Evolutionary conservation across 1,140 invertebrate species (phyloP).

Genomic region (Paramacrobiotus metropolitanus): DNA sequence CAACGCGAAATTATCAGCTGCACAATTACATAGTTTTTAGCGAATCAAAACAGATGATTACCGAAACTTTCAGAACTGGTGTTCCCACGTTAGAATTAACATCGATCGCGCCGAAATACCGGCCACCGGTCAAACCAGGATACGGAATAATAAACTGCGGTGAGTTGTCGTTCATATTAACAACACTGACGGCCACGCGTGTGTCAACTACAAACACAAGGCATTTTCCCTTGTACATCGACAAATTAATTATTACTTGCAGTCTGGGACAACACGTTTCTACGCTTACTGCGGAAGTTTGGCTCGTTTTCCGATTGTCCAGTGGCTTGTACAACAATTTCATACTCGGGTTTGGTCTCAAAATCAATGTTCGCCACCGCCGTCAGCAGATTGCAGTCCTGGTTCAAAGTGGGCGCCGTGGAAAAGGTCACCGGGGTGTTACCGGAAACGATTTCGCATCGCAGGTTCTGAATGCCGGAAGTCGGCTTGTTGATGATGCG

Average conservation of each 20-base stretch:
- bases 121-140: not conserved
- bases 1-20: no score
- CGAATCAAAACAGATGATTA: no score
- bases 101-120: constrained; percentile 1
- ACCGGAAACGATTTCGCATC: not conserved
- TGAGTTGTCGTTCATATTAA: constrained; percentile 61
- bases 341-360: not conserved
- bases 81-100: constrained; percentile 2
- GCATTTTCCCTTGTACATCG: no score
- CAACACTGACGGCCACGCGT: constrained; percentile 13
- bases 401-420: not conserved
- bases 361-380: not conserved
- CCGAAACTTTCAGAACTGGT: constrained; percentile 1
- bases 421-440: not conserved
- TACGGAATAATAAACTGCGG: constrained; percentile 34
- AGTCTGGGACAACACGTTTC: no score
- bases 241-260: no score
- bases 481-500: constrained; percentile 4
- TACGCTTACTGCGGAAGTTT: not conserved
- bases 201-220: constrained; percentile 1
- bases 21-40: no score
- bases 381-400: not conserved
- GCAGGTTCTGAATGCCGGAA: not conserved
- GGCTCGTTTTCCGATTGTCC: not conserved
- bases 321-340: not conserved